Percentiles rank a stretch among this genome's conserved stretches.
These are phyloP conservation scores for Anagyrus pseudococci DNA, from an alignment of 2,888 invertebrate genomes.

Conservation along the genomic window DNA sequence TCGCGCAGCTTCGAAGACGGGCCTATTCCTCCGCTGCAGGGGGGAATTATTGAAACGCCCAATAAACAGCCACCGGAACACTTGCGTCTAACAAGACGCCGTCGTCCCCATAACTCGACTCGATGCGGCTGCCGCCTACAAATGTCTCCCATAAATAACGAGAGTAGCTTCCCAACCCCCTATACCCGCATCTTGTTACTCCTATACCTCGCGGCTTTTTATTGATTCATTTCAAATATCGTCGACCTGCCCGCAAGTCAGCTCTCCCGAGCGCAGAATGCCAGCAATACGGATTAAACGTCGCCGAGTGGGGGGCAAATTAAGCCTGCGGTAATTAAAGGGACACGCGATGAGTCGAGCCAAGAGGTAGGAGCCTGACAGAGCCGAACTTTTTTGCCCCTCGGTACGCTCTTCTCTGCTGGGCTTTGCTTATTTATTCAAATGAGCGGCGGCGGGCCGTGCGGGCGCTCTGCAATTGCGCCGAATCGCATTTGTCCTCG, in stretches of 20 bases:
- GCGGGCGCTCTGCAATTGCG: slow-evolving; percentile 2
- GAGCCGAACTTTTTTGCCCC: neutral
- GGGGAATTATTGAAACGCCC: slow-evolving; percentile 36
- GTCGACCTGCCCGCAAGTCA: too few species aligned
- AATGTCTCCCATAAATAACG: slow-evolving; percentile 39
- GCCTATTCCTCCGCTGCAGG: too few species aligned
- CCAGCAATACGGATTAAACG: slow-evolving; percentile 17
- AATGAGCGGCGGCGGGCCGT: slow-evolving; percentile 6
- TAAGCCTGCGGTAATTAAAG: slow-evolving; percentile 31
- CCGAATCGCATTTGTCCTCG: slow-evolving; percentile 4
- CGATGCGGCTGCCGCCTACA: slow-evolving; percentile 19
- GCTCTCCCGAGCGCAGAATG: too few species aligned
- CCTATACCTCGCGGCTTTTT: neutral
- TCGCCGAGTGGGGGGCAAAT: slow-evolving; percentile 12
- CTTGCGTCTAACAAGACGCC: too few species aligned
- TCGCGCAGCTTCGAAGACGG: too few species aligned
- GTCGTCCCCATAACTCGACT: neutral
- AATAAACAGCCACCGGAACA: slow-evolving; percentile 33
- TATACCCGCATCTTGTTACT: neutral
- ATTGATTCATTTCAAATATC: neutral
- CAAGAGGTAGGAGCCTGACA: neutral
- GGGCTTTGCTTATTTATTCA: slow-evolving; percentile 14
- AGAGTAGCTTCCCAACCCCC: neutral
- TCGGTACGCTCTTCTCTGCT: neutral
- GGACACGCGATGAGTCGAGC: neutral